Base-by-base conservation (phyloP, 2,888 invertebrate genomes). In the Napeogenes sylphis region DNA sequence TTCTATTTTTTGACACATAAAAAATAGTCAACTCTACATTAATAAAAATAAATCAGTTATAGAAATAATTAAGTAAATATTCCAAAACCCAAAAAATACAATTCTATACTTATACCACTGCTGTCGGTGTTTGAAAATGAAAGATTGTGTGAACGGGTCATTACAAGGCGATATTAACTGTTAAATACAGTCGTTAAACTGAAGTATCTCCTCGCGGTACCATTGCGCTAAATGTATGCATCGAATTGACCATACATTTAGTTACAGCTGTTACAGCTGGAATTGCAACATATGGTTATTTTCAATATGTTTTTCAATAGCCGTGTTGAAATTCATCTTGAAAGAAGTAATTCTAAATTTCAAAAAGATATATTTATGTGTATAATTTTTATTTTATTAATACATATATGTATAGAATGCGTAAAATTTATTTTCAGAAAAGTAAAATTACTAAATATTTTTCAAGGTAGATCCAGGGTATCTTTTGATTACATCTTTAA, bases 111-210 rank as follows among this genome's bases (percentile, higher is more conserved):
- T 70, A 55, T 5, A 47, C 30, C 62, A 42, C 35, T 65, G 57
- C 12, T 45, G 32, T 32, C n/a, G 13, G 45, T 10, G 30, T 21
- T 58, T 35, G 51, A 62, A 64, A 67, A 70, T 69, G 70, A 69
- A 61, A 55, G 64, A 68, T 66, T 69, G 70, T 73, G 73, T 65
- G 73, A 73, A 72, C 70, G 66, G 69, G 66, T 69, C 71, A 70
- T 70, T 68, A 66, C 67, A 64, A 42, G 63, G 62, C 61, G 60
- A 66, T 68, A 64, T 65, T 62, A 63, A 62, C 67, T 62, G 63
- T 67, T 69, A 67, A 21, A 67, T 67, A 64, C 56, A 63, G 62
- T 63, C 56, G 67, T 69, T 65, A 62, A 65, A 61, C 65, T 65
- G 59, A 63, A 67, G 67, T 63, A 55, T 58, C 61, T 61, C 62